These are phyloP conservation scores for Eufriesea mexicana DNA, from an alignment of 1,140 invertebrate species.

Conservation along the genomic window DNA sequence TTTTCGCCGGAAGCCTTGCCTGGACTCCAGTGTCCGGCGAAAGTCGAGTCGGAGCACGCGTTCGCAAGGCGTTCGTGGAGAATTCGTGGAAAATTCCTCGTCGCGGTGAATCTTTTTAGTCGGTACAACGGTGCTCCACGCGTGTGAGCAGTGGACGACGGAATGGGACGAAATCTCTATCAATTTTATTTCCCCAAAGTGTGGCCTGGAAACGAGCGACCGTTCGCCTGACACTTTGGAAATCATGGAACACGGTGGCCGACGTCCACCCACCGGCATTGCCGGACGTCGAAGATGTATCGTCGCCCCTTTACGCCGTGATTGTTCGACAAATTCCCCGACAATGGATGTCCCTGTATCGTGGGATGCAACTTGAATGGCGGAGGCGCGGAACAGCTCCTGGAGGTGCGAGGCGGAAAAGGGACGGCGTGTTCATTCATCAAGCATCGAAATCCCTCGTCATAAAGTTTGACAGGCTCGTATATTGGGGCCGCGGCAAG, in stretches of 20 bases:
- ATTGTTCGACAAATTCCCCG: slow-evolving; percentile 60
- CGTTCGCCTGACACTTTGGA: not conserved
- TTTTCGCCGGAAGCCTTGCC: no score
- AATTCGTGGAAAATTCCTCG: not conserved
- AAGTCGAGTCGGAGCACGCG: no score
- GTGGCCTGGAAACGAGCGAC: no score
- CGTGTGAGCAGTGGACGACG: not conserved
- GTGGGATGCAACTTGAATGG: slow-evolving; percentile 42
- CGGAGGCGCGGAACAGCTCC: slow-evolving; percentile 1
- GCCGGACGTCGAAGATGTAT: slow-evolving; percentile 7
- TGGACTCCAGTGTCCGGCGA: no score
- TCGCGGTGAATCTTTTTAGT: no score
- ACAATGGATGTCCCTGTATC: slow-evolving; percentile 50
- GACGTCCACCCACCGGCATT: not conserved
- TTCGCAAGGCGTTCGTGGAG: no score
- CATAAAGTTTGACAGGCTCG: slow-evolving; percentile 70
- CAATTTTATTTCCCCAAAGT: not conserved
- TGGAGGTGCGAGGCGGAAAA: slow-evolving; percentile 45
- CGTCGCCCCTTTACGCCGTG: slow-evolving; percentile 11
- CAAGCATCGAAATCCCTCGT: slow-evolving; percentile 70
- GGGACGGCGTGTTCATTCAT: slow-evolving; percentile 65
- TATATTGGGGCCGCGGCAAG: slow-evolving; percentile 67
- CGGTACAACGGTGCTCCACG: not conserved
- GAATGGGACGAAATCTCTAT: not conserved
- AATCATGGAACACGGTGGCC: not conserved